Conservation (phyloP, 30 jellyfish, hydroid and myxozoan genomes). For the Phacellophora camtschatica region DNA sequence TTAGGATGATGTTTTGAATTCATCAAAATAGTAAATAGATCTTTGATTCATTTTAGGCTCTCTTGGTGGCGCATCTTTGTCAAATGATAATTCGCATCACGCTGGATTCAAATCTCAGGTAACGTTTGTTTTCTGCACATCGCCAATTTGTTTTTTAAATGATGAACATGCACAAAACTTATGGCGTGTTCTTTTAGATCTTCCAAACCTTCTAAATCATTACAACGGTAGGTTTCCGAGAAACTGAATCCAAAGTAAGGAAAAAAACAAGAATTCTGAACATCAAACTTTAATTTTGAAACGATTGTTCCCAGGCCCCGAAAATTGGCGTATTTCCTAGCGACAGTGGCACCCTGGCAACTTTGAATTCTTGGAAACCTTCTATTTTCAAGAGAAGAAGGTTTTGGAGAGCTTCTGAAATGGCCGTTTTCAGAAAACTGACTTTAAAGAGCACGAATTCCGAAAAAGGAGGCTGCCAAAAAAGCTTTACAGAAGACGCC, state of each 20-base stretch:
- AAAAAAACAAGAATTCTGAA: neutral
- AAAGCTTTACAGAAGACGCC: too few species aligned
- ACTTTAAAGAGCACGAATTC: too few species aligned
- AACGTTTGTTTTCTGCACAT: neutral
- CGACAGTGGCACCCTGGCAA: neutral
- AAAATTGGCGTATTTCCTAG: neutral
- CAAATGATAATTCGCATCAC: slow-evolving; percentile 51
- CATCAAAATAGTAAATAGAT: too few species aligned
- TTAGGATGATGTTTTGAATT: too few species aligned
- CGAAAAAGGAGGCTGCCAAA: too few species aligned
- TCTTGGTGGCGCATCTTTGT: slow-evolving; percentile 25
- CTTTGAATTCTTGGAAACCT: neutral
- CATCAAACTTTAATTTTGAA: neutral
- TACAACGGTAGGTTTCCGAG: too few species aligned
- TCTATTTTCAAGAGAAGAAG: neutral
- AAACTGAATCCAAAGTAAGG: too few species aligned
- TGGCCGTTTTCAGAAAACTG: neutral
- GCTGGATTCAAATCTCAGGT: slow-evolving; percentile 61
- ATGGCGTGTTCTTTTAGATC: too few species aligned
- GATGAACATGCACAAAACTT: too few species aligned
- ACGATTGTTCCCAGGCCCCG: neutral
- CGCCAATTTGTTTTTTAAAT: too few species aligned
- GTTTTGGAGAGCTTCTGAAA: neutral
- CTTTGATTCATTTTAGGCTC: slow-evolving; percentile 25
- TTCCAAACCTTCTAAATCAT: too few species aligned